Conservation (phyloP, 1,140 invertebrate genomes). For the Pinna nobilis region DNA sequence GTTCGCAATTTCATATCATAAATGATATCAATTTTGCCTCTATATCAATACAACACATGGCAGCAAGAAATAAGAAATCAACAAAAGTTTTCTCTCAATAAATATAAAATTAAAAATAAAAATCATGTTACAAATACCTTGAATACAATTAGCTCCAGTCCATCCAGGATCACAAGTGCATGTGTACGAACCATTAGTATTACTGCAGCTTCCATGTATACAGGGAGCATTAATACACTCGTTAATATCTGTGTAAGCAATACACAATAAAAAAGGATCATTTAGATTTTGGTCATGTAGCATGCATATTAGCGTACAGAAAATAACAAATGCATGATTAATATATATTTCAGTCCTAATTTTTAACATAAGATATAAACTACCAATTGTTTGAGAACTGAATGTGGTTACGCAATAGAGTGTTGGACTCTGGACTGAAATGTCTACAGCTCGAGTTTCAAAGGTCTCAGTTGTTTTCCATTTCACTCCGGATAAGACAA, state of each 20-base stretch:
- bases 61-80: too few relatives aligned
- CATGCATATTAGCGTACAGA: background rate
- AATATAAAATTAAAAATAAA: background rate
- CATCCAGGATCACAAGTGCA: constrained; percentile 15
- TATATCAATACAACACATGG: too few relatives aligned
- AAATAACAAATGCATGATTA: background rate
- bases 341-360: background rate
- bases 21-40: too few relatives aligned
- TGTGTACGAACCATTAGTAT: constrained; percentile 21
- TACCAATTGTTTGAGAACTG: background rate
- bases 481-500: too few relatives aligned
- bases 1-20: too few relatives aligned
- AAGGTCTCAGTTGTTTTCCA: too few relatives aligned
- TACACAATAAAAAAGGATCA: background rate
- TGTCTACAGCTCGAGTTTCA: too few relatives aligned
- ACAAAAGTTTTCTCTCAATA: background rate
- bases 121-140: background rate
- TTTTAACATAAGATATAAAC: background rate
- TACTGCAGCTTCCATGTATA: constrained; percentile 26
- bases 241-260: too few relatives aligned
- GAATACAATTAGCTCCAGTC: constrained; percentile 1
- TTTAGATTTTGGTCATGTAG: background rate
- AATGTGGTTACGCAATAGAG: background rate
- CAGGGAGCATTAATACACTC: constrained; percentile 35
- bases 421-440: too few relatives aligned